Percentiles rank a stretch among this genome's conserved stretches.
Evolutionary conservation across 2,113 vertebrate species (phyloP).

Genomic region (Oreochromis aureus): DNA sequence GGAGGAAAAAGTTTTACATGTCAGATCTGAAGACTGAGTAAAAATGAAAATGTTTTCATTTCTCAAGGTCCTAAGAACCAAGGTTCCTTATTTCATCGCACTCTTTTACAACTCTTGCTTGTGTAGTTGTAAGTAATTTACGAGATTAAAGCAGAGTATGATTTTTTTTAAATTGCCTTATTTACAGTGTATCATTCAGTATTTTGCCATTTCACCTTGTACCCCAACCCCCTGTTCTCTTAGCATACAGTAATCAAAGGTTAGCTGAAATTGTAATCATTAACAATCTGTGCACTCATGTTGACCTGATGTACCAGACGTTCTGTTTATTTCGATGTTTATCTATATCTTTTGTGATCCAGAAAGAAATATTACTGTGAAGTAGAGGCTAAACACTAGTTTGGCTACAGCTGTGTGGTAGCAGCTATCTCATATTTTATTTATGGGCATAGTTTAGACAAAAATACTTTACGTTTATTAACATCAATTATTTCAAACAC

Average conservation of each 20-base stretch:
- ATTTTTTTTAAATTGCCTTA: neutral
- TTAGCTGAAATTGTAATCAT: neutral
- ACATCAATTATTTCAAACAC: constrained; percentile 1
- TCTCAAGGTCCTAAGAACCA: neutral
- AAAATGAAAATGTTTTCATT: neutral
- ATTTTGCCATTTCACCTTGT: neutral
- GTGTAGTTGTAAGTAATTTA: neutral
- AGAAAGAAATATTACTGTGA: neutral
- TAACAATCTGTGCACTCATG: neutral
- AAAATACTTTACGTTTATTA: neutral
- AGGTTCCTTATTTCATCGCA: neutral
- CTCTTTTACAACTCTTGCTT: neutral
- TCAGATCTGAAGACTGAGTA: neutral
- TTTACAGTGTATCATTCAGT: neutral
- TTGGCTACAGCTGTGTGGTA: neutral
- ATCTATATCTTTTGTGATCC: neutral
- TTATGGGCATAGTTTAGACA: neutral
- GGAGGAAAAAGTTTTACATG: neutral
- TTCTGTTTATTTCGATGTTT: neutral
- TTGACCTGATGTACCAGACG: neutral
- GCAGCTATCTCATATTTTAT: neutral
- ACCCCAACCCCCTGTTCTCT: neutral
- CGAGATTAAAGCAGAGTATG: neutral
- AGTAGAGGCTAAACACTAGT: neutral
- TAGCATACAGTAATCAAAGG: neutral